Evolutionary conservation across 2,797 vertebrate genomes (phyloP).

Genomic region (Threskiornis aethiopicus): DNA sequence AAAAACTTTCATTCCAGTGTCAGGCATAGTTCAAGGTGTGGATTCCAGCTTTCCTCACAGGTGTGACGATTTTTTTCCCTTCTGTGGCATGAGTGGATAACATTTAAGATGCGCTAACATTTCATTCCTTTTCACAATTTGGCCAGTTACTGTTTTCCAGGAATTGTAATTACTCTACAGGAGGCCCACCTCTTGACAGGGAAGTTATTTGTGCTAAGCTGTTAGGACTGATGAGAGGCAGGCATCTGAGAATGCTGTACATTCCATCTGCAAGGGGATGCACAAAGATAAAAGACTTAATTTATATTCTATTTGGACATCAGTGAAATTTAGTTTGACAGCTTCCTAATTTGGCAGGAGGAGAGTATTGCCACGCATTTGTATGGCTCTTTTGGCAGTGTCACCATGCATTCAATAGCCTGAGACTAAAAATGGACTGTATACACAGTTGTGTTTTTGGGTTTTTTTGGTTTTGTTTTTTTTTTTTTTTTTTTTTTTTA

Average conservation of each 20-base stretch:
- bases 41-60: not conserved
- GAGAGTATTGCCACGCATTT: not conserved
- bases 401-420: not conserved
- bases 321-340: slow-evolving; percentile 39
- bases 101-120: not conserved
- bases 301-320: slow-evolving; percentile 35
- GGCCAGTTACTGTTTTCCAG: not conserved
- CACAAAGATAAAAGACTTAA: slow-evolving; percentile 51
- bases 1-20: not conserved
- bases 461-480: too few species aligned
- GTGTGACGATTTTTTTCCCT: not conserved
- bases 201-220: slow-evolving; percentile 8
- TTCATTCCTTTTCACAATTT: not conserved
- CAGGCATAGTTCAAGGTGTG: not conserved
- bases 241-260: slow-evolving; percentile 15
- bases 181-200: not conserved
- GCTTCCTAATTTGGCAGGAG: slow-evolving; percentile 41
- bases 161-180: not conserved
- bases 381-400: slow-evolving; percentile 10
- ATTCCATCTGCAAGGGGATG: slow-evolving; percentile 22
- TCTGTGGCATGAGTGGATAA: not conserved
- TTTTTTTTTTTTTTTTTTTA: not conserved
- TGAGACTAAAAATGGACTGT: slow-evolving; percentile 16
- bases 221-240: slow-evolving; percentile 19
- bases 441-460: not conserved